These are phyloP conservation scores for Athalia rosae DNA, from an alignment of 2,888 invertebrate species.

Conservation along the genomic window DNA sequence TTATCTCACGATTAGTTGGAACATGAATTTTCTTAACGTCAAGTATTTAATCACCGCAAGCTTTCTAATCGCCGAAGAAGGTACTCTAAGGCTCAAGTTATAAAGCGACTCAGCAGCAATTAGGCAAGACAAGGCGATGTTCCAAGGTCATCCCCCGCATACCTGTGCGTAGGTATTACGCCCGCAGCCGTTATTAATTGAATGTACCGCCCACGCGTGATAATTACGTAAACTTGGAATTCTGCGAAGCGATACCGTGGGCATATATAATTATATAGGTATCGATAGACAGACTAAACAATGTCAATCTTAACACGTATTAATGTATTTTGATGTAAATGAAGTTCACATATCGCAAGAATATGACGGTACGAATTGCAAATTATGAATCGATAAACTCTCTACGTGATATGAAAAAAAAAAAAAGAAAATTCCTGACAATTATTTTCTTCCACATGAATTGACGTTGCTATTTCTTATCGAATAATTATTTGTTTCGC, in stretches of 20 bases:
- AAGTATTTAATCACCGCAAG: not conserved
- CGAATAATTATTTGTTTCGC: not conserved
- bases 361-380: too few species aligned
- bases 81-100: not conserved
- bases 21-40: constrained; percentile 16
- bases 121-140: constrained; percentile 15
- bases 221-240: constrained; percentile 29
- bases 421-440: too few species aligned
- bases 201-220: constrained; percentile 1
- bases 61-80: constrained; percentile 39
- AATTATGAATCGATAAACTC: too few species aligned
- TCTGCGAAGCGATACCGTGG: not conserved
- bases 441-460: too few species aligned
- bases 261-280: too few species aligned
- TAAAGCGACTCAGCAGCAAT: constrained; percentile 18
- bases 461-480: not conserved
- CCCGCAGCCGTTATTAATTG: not conserved
- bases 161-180: constrained; percentile 18
- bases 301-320: too few species aligned
- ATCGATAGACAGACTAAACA: too few species aligned
- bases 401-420: too few species aligned
- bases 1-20: not conserved
- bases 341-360: not conserved
- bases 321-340: not conserved
- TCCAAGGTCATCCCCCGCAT: constrained; percentile 34